phyloP scores from a whole-genome alignment of 2,797 vertebrate species.

The Lacerta viridis region DNA sequence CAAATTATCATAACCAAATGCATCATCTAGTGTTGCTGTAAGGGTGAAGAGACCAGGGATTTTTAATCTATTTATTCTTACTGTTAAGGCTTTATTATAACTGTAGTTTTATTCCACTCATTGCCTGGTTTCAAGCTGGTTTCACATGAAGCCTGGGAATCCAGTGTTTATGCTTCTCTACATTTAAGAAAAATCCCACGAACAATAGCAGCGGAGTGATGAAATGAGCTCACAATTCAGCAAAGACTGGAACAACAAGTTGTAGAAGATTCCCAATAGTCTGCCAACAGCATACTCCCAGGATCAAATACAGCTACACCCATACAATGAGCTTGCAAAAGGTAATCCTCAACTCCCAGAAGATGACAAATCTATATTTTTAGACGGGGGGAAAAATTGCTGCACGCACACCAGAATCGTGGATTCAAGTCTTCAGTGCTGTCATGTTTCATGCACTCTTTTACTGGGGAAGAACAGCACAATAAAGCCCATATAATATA shows the following conservation, averaged over 20 bases:
- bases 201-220: slow-evolving; percentile 63
- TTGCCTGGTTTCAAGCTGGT: slow-evolving; percentile 59
- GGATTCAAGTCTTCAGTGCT: background rate
- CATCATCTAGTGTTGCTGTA: background rate
- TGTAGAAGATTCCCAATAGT: slow-evolving; percentile 39
- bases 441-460: background rate
- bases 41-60: background rate
- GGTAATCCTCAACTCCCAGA: slow-evolving; percentile 30
- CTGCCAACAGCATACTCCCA: slow-evolving; percentile 52
- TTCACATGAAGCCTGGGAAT: slow-evolving; percentile 60
- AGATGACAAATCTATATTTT: slow-evolving; percentile 41
- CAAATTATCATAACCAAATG: no score
- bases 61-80: background rate
- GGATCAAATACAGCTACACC: slow-evolving; percentile 48
- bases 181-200: slow-evolving; percentile 59
- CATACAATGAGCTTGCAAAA: slow-evolving; percentile 51
- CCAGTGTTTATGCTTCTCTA: slow-evolving; percentile 61
- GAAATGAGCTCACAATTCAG: slow-evolving; percentile 62
- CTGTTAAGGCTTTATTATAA: slow-evolving; percentile 10
- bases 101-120: slow-evolving; percentile 65
- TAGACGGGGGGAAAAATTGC: slow-evolving; percentile 11
- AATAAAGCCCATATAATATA: background rate
- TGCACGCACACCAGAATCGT: no score
- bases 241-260: slow-evolving; percentile 62
- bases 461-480: background rate